Evolutionary conservation across 2,888 invertebrate species (phyloP), one percentile per base, ranked within the genome.

Genomic region (Eupithecia vulgata): DNA sequence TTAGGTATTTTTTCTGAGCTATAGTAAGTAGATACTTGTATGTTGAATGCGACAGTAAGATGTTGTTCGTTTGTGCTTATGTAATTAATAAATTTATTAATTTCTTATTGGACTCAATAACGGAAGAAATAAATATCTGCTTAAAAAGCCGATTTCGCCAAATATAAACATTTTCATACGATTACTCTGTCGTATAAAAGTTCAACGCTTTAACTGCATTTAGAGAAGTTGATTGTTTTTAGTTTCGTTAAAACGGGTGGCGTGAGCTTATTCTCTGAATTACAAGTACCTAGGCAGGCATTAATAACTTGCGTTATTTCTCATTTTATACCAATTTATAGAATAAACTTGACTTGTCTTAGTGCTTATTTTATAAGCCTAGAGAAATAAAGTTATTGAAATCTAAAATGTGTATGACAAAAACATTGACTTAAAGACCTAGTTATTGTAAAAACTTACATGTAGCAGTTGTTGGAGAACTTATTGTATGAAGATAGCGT

Each of bases 401-500:
- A 30, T 30, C 30, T 30, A 4, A 30, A 30, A 30, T 30, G 2
- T 30, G 30, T 30, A 30, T 30, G 30, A 30, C n/a, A n/a, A n/a
- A n/a, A n/a, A n/a, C 30, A 30, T 30, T 30, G 30, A 30, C 30
- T 30, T 30, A 30, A 4, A 30, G 30, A 30, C 30, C 30, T 30
- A 30, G 30, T 5, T 6, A 45, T 45, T 45, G 57, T 72, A 13
- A 48, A 61, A 73, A 91, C 94, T 93, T 88, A 96, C 96, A 96
- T 96, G 89, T 97, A 97, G 83, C 97, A 97, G 85, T 98, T 97
- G 89, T 97, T 98, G 73, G 96, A 95, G 88, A 98, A 98, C 84
- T 97, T 96, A 90, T 97, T 98, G 88, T 98, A 98, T 25, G 97
- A 97, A 68, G 97, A 97, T 71, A 98, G 95, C 0, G 97, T 98